Evolutionary conservation across 2,113 vertebrate species (phyloP).

Genomic region (Brienomyrus longianalis): DNA sequence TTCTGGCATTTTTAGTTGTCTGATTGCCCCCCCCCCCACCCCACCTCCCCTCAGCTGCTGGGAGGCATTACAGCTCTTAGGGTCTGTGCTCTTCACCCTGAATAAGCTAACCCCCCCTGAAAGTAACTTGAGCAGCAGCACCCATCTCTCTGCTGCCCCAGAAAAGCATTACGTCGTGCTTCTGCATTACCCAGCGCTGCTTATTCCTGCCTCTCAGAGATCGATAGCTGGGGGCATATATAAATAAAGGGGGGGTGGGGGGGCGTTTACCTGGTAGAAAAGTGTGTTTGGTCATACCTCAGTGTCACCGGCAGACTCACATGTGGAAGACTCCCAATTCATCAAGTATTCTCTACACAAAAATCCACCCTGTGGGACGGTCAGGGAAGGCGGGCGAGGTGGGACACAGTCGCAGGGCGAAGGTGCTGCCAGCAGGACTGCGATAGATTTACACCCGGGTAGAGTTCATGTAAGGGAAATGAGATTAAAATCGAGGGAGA

Average conservation of each 20-base stretch:
- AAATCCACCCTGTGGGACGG: background rate
- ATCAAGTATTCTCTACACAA: background rate
- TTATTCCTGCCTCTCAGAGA: background rate
- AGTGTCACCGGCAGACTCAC: background rate
- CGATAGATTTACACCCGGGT: background rate
- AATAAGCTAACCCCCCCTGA: background rate
- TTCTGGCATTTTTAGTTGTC: no score
- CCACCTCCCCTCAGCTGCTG: background rate
- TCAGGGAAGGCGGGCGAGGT: background rate
- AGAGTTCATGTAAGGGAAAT: background rate
- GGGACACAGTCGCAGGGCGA: background rate
- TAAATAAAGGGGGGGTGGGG: background rate
- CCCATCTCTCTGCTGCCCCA: background rate
- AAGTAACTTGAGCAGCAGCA: background rate
- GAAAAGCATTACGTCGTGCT: background rate
- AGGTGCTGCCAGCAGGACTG: background rate
- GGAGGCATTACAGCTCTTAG: background rate
- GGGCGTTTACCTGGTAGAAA: background rate
- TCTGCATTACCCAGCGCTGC: background rate
- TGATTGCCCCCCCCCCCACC: background rate
- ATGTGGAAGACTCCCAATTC: background rate
- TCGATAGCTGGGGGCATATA: background rate
- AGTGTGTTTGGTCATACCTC: background rate
- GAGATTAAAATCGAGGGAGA: background rate
- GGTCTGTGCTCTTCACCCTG: background rate